Base-by-base conservation (phyloP, 2,888 invertebrate species). In the Melinaea menophilus region DNA sequence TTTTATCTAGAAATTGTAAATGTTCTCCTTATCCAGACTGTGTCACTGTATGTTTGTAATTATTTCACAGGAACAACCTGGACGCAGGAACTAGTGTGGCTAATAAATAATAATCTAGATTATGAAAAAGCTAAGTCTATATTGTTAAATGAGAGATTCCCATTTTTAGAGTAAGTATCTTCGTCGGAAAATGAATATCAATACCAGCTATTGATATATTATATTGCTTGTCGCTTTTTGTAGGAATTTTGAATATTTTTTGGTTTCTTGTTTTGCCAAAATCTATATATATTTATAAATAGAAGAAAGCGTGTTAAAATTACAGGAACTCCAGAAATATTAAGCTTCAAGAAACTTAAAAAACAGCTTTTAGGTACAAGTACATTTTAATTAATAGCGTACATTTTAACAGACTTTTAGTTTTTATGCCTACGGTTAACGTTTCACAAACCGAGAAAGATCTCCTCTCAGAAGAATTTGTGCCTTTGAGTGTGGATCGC, bases 81-180 rank as follows among this genome's bases (percentile, higher is more conserved):
- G 93, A 93, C 94, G 0, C 95, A 95, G 74, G 95, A 95, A 78
- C 79, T 95, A 73, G 92, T 95, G 0, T 95, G 95, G 95, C 75
- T 95, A 62, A 72, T 95, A 12, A 91, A 91, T 2, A 95, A 95
- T 75, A 78, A 94, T 72, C 85, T 95, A 66, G 92, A 95, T 77
- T 95, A 93, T 73, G 83, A 92, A 41, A 91, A 80, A 58, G 94
- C 95, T 0, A 83, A 82, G 22, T 78, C 81, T 55, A 79, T 83
- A 13, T 85, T 91, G 0, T 81, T 95, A 0, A 77, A 84, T 0
- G 82, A 92, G 57, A 84, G 95, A 76, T 95, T 93, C 80, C 93
- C 94, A 2, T 95, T 95, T 78, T 82, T 95, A 34, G 95, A 95
- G 95, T 95, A 86, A 92, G 92, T 73, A 22, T 22, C 22, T 22